These are phyloP conservation scores for Donacobius atricapilla DNA, from an alignment of 2,113 vertebrate species.

Conservation along the genomic window DNA sequence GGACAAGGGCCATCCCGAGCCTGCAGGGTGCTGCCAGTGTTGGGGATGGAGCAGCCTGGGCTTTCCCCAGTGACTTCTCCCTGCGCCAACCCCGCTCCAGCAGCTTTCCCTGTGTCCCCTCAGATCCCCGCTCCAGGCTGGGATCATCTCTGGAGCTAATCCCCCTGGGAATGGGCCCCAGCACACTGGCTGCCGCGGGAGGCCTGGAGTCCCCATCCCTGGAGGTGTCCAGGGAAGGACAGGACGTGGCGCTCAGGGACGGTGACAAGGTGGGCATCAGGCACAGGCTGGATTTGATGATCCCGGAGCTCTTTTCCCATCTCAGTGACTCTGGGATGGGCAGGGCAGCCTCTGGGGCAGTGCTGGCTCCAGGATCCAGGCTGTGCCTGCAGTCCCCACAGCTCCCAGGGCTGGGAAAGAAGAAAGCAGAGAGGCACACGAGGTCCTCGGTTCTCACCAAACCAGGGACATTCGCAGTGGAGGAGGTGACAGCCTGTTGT, in stretches of 20 bases:
- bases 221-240: neutral
- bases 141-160: neutral
- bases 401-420: neutral
- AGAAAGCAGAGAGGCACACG: neutral
- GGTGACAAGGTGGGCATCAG: fast-evolving
- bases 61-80: neutral
- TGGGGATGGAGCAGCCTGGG: neutral
- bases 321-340: neutral
- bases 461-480: neutral
- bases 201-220: neutral
- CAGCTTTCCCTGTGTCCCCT: neutral
- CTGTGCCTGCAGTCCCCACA: fast-evolving
- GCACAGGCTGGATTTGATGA: neutral
- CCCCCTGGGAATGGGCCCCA: neutral
- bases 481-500: neutral
- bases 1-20: neutral
- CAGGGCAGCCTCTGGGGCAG: neutral
- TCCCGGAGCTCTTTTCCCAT: neutral
- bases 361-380: neutral
- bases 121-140: neutral
- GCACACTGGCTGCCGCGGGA: neutral
- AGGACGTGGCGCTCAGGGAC: neutral
- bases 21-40: neutral
- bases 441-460: neutral
- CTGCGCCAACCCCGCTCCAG: neutral